Percentiles rank a stretch among this genome's conserved stretches.
Evolutionary conservation across 2,797 vertebrate genomes (phyloP).

Genomic region (Pterois miles): DNA sequence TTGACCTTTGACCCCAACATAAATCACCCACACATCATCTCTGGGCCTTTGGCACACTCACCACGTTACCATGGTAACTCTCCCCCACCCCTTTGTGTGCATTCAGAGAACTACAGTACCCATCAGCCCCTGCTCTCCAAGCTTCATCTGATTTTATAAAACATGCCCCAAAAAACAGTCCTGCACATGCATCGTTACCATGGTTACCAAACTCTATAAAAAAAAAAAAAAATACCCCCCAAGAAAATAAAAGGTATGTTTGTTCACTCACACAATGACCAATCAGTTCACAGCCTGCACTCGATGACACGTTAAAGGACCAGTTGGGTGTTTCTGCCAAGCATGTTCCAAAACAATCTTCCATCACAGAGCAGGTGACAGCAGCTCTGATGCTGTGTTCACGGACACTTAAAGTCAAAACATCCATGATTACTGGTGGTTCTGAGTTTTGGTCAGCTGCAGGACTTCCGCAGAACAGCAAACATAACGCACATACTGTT

Average conservation of each 20-base stretch:
- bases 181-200: conserved; percentile 66
- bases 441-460: too few species aligned
- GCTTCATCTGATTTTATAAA: conserved; percentile 20
- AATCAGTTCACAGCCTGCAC: conserved; percentile 24
- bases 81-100: neutral
- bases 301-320: neutral
- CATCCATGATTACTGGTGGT: too few species aligned
- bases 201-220: conserved; percentile 63
- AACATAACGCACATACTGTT: too few species aligned
- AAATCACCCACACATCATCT: neutral
- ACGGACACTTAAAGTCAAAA: too few species aligned
- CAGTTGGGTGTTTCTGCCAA: neutral
- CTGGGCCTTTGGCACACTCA: conserved; percentile 62
- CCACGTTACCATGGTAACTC: neutral
- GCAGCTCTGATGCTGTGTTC: too few species aligned
- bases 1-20: conserved; percentile 58
- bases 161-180: conserved; percentile 19
- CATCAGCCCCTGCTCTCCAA: conserved; percentile 31
- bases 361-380: too few species aligned
- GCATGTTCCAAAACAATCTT: neutral
- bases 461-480: too few species aligned
- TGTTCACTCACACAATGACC: conserved; percentile 25
- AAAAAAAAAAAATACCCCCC: conserved; percentile 45
- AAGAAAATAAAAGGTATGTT: neutral
- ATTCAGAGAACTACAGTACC: conserved; percentile 25